Evolutionary conservation across 1,140 invertebrate species (phyloP), one percentile per base, ranked within the genome.

Genomic region (Drosophila nigromelanica): DNA sequence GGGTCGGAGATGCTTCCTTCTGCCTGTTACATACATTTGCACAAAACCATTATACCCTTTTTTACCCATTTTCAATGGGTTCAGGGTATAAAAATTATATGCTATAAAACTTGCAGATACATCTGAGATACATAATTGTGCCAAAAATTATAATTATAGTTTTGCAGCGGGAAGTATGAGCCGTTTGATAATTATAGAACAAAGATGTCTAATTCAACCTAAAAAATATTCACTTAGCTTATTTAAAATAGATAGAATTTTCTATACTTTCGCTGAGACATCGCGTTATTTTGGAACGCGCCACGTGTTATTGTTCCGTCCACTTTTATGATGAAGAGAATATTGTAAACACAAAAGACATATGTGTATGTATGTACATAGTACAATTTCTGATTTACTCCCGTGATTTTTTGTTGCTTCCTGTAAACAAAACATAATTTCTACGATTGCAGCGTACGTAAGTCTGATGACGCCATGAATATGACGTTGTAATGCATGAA

Each of bases 381-480:
- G 24, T 11, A 18, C 7, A 10, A 37, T 6, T 5, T 50, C 15
- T 48, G 10, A 51, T 54, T 14, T 48, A 73, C 72, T 77, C 56
- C 76, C 69, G 33, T 50, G 62, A 62, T 76, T 67, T 47, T 40
- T 76, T 35, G 6, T 35, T 35, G 33, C 7, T 39, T 24, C 37
- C 21, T 18, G 37, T 80, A 83, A 82, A 78, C 80, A 82, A 51
- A 78, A 40, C 61, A 69, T 61, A 77, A 69, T 61, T 42, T 37
- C 27, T 39, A 48, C 18, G 43, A 24, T 21, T 47, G 21, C 18
- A 21, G 43, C 10, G 2, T n/a, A 12, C 37, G 52, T 18, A 42
- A 40, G 5, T 27, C 10, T 55, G 48, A 50, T 75, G 79, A 82
- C 67, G 75, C 64, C 71, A 58, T 27, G 15, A 45, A 42, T 58